phyloP scores from a whole-genome alignment of 2,888 invertebrate genomes.

The Epirrhoe alternata region DNA sequence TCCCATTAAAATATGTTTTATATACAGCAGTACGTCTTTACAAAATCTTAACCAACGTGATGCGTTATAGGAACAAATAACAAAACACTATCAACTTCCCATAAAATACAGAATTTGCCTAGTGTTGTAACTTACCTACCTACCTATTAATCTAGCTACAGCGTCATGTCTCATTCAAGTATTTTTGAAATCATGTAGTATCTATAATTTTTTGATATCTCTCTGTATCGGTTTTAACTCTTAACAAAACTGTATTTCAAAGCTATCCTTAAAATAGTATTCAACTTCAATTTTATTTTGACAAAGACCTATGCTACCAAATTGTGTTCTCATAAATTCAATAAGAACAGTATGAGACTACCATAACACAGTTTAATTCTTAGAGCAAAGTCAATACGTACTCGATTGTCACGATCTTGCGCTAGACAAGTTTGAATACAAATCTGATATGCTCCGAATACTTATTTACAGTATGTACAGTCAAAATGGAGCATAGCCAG shows the following conservation, averaged over 20 bases:
- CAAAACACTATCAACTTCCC: slow-evolving; percentile 9
- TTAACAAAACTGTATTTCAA: slow-evolving; percentile 22
- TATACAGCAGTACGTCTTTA: slow-evolving; percentile 51
- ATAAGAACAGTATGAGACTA: slow-evolving; percentile 30
- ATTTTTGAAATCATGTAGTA: not conserved
- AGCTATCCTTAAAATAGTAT: slow-evolving; percentile 15
- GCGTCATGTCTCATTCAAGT: slow-evolving; percentile 16
- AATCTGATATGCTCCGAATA: slow-evolving; percentile 35
- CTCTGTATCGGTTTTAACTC: slow-evolving; percentile 8
- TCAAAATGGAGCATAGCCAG: slow-evolving; percentile 35
- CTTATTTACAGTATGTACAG: slow-evolving; percentile 38
- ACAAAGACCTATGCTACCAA: slow-evolving; percentile 15
- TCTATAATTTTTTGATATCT: not conserved
- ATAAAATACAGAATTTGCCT: slow-evolving; percentile 6
- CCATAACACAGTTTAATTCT: slow-evolving; percentile 36
- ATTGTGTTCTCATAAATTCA: not conserved
- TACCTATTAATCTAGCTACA: slow-evolving; percentile 6
- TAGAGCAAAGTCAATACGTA: slow-evolving; percentile 49
- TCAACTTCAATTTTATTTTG: slow-evolving; percentile 20
- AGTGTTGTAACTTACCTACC: slow-evolving; percentile 13
- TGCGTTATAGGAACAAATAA: slow-evolving; percentile 39
- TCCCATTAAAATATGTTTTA: slow-evolving; percentile 23
- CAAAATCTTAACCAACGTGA: slow-evolving; percentile 55
- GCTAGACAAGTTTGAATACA: slow-evolving; percentile 39
- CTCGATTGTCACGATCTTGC: slow-evolving; percentile 40